Evolutionary conservation across 2,113 vertebrate genomes (phyloP).

Genomic region (Ondatra zibethicus): DNA sequence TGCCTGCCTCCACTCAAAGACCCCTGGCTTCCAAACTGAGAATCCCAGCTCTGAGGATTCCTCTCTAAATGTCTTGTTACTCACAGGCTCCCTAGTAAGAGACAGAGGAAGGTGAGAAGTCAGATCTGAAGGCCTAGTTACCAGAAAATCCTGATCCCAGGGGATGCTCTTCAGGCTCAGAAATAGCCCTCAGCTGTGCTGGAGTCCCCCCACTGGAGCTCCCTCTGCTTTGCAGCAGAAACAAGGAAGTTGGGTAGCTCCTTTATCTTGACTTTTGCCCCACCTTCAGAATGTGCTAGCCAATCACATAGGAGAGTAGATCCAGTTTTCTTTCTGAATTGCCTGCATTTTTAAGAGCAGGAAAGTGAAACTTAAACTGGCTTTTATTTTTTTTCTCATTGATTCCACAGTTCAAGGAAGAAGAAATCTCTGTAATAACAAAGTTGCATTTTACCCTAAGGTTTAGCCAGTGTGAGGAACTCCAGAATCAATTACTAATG

Average conservation of each 20-base stretch:
- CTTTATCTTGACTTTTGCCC: not conserved
- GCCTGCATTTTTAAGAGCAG: not conserved
- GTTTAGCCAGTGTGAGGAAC: not conserved
- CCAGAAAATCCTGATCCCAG: not conserved
- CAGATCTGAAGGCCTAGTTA: not conserved
- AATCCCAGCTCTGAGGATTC: not conserved
- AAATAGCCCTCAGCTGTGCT: not conserved
- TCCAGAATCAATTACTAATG: too few relatives aligned
- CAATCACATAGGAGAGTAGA: not conserved
- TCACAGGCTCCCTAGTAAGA: not conserved
- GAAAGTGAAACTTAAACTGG: not conserved
- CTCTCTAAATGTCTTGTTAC: not conserved
- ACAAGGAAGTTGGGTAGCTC: too few relatives aligned
- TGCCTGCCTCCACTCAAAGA: not conserved
- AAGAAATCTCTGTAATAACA: not conserved
- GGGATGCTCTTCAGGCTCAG: too few relatives aligned
- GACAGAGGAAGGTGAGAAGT: not conserved
- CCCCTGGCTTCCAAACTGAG: not conserved
- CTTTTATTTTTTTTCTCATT: not conserved
- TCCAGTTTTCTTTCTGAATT: rapidly evolving
- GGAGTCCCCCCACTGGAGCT: not conserved
- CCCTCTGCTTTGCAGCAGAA: too few relatives aligned
- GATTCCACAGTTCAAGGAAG: not conserved
- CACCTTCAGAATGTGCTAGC: not conserved
- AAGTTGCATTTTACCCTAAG: not conserved